Evolutionary conservation across 2,888 invertebrate species (phyloP).

Genomic region (Scrobipalpa atriplicella): DNA sequence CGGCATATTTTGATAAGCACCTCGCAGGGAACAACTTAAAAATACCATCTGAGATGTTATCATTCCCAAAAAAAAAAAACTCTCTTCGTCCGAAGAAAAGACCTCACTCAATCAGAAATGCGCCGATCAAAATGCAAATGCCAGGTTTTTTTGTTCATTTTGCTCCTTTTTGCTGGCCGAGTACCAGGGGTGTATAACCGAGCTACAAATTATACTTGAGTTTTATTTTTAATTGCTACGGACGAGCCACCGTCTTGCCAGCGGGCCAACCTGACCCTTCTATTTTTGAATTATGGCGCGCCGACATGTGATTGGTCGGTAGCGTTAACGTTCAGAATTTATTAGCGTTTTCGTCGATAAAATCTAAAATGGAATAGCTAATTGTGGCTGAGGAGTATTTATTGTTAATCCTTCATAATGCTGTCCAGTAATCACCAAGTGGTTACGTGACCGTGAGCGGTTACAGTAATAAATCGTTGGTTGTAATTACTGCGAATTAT

Average conservation of each 20-base stretch:
- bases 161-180: constrained; percentile 55
- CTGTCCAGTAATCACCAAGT: not conserved
- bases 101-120: constrained; percentile 73
- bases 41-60: constrained; percentile 7
- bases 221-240: constrained; percentile 80
- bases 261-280: constrained; percentile 63
- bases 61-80: constrained; percentile 1
- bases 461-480: not conserved
- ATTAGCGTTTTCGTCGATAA: constrained; percentile 56
- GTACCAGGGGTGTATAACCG: constrained; percentile 66
- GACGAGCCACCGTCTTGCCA: constrained; percentile 76
- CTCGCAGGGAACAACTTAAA: not conserved
- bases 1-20: constrained; percentile 5
- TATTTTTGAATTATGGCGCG: constrained; percentile 77
- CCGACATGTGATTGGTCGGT: constrained; percentile 74
- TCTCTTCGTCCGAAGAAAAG: constrained; percentile 30
- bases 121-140: constrained; percentile 76
- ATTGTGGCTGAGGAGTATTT: constrained; percentile 27
- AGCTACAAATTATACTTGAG: constrained; percentile 75
- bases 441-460: constrained; percentile 2
- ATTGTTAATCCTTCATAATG: constrained; percentile 24
- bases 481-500: too few species aligned
- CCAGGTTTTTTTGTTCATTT: constrained; percentile 51
- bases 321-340: constrained; percentile 50
- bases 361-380: constrained; percentile 45